These are phyloP conservation scores for Drosophila miranda DNA, from an alignment of 1,140 invertebrate genomes.

Conservation along the genomic window DNA sequence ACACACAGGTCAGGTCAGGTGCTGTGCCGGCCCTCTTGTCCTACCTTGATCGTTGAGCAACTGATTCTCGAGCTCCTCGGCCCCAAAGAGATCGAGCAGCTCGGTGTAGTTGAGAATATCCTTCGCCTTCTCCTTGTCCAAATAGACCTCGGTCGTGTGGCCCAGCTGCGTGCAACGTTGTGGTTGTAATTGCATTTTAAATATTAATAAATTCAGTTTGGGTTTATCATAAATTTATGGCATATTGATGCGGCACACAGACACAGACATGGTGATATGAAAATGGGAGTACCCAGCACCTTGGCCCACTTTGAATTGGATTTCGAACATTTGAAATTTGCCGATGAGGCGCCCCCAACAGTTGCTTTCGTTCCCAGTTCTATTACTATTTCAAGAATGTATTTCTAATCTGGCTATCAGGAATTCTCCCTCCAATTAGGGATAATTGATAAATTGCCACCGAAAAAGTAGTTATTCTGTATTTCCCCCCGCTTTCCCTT, in stretches of 20 bases:
- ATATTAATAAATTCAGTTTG: conserved; percentile 30
- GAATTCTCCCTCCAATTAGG: not conserved
- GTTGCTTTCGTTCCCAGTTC: conserved; percentile 27
- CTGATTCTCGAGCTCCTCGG: conserved; percentile 86
- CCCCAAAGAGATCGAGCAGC: conserved; percentile 87
- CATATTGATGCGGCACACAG: not conserved
- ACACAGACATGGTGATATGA: too few relatives aligned
- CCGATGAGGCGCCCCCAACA: conserved; percentile 2
- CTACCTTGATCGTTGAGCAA: conserved; percentile 90
- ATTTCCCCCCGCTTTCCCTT: too few relatives aligned
- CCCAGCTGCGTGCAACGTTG: conserved; percentile 84
- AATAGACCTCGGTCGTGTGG: conserved; percentile 89
- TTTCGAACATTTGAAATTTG: not conserved
- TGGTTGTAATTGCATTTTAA: conserved; percentile 47
- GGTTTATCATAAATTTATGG: conserved; percentile 60
- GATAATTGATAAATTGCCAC: too few relatives aligned
- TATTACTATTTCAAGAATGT: not conserved
- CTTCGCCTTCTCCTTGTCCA: conserved; percentile 85
- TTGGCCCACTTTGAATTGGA: conserved; percentile 41
- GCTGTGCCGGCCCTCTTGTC: conserved; percentile 45
- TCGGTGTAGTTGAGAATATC: conserved; percentile 86
- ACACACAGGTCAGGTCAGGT: too few relatives aligned
- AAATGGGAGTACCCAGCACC: not conserved
- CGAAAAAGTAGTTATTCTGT: too few relatives aligned
- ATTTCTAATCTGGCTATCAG: not conserved